Evolutionary conservation across 1,140 invertebrate genomes (phyloP).

Genomic region (Dreissena polymorpha): DNA sequence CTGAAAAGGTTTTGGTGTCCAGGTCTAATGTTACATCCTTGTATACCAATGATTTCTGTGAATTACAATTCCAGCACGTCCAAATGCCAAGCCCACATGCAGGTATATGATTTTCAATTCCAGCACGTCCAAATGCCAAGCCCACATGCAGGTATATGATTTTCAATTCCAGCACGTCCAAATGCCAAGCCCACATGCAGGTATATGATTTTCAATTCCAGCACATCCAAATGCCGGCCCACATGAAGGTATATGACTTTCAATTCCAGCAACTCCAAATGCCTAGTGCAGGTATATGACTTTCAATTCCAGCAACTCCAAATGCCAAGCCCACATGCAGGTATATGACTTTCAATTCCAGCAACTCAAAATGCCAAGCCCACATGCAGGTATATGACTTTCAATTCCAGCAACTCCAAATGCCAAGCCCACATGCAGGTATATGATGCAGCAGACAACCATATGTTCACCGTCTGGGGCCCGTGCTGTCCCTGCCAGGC

Average conservation of each 20-base stretch:
- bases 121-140: constrained; percentile 30
- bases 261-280: constrained; percentile 25
- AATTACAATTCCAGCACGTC: neutral
- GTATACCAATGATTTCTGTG: too few relatives aligned
- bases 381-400: constrained; percentile 9
- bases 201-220: constrained; percentile 27
- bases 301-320: constrained; percentile 12
- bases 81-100: constrained; percentile 34
- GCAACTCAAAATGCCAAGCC: constrained; percentile 31
- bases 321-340: constrained; percentile 33
- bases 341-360: constrained; percentile 22
- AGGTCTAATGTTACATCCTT: too few relatives aligned
- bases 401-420: constrained; percentile 8
- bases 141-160: constrained; percentile 34
- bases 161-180: constrained; percentile 6
- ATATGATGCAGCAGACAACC: constrained; percentile 41
- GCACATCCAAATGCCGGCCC: constrained; percentile 31
- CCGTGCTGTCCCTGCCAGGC: constrained; percentile 51
- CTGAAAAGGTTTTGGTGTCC: too few relatives aligned
- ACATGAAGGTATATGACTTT: constrained; percentile 33
- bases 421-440: constrained; percentile 34
- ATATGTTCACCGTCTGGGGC: constrained; percentile 53
- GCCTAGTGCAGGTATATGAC: constrained; percentile 30
- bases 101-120: constrained; percentile 30
- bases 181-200: constrained; percentile 33